phyloP scores from a whole-genome alignment of 2,797 vertebrate species.

The Anas flavirostris region DNA sequence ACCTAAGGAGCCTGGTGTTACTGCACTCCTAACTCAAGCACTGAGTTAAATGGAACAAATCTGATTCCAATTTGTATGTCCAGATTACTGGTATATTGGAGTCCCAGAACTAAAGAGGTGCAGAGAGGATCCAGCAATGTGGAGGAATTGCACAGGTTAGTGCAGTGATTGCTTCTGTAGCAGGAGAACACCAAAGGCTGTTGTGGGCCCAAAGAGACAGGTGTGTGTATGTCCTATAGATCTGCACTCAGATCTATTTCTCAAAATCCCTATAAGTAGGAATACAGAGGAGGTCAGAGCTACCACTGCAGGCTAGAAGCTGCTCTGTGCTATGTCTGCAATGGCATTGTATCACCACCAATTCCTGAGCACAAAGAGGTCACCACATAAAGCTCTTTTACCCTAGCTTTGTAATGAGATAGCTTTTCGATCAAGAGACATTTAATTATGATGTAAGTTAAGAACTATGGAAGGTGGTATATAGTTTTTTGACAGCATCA shows the following conservation, averaged over 20 bases:
- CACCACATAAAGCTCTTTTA: background rate
- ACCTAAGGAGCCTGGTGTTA: background rate
- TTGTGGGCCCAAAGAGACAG: accelerated
- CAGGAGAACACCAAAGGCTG: background rate
- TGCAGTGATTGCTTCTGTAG: background rate
- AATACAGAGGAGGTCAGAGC: background rate
- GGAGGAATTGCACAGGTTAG: background rate
- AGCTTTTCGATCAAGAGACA: background rate
- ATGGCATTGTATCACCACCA: accelerated
- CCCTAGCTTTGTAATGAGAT: background rate
- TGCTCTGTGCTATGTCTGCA: background rate
- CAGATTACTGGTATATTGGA: background rate
- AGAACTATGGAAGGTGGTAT: background rate
- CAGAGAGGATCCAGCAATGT: background rate
- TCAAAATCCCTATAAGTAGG: background rate
- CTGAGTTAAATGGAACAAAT: background rate
- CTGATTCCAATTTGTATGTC: background rate
- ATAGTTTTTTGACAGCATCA: slow-evolving; percentile 26
- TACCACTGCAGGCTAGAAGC: background rate
- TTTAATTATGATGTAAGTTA: background rate
- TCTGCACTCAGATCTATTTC: background rate
- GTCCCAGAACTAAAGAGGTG: background rate
- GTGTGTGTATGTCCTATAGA: background rate
- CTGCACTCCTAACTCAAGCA: background rate
- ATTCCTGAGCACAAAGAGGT: background rate